Evolutionary conservation across 2,888 invertebrate genomes (phyloP).

Genomic region (Chymomyza procnemis): DNA sequence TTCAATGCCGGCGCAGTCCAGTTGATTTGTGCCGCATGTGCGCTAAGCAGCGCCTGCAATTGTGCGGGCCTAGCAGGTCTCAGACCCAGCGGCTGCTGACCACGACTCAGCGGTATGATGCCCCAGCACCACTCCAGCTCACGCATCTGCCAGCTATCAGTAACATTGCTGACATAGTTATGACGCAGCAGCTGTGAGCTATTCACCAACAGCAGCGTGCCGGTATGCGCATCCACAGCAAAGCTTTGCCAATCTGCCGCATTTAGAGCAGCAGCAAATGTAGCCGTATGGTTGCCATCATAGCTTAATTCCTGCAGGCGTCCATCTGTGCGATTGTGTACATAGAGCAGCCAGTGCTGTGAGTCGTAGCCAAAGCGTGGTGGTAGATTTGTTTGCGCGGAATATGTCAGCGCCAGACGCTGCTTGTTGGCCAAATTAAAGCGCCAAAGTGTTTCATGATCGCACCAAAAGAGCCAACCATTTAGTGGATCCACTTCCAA

Average conservation of each 20-base stretch:
- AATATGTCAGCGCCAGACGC: not conserved
- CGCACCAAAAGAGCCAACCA: slow-evolving; percentile 90
- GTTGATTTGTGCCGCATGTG: slow-evolving; percentile 86
- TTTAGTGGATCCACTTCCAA: slow-evolving; percentile 95
- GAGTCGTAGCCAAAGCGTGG: slow-evolving; percentile 52
- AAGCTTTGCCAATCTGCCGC: slow-evolving; percentile 52
- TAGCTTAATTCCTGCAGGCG: slow-evolving; percentile 62
- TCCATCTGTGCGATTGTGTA: slow-evolving; percentile 39
- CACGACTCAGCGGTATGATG: slow-evolving; percentile 34
- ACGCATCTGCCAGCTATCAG: slow-evolving; percentile 30
- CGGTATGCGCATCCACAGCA: slow-evolving; percentile 14
- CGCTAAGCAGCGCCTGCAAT: slow-evolving; percentile 89
- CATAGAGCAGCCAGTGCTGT: slow-evolving; percentile 53
- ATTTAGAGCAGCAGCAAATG: not conserved
- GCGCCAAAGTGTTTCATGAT: slow-evolving; percentile 43
- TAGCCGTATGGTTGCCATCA: slow-evolving; percentile 46
- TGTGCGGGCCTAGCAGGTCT: slow-evolving; percentile 88
- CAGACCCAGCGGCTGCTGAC: slow-evolving; percentile 85
- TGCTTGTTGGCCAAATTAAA: slow-evolving; percentile 43
- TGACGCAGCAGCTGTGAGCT: slow-evolving; percentile 43
- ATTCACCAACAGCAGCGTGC: slow-evolving; percentile 43
- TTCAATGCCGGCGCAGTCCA: slow-evolving; percentile 88
- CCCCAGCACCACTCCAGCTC: slow-evolving; percentile 48
- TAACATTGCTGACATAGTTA: slow-evolving; percentile 29
- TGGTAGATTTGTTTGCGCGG: slow-evolving; percentile 13